A percentile compares a stretch with the other conserved stretches of the same genome.
Conservation (phyloP, 2,113 vertebrate species). For the Rana temporaria region DNA sequence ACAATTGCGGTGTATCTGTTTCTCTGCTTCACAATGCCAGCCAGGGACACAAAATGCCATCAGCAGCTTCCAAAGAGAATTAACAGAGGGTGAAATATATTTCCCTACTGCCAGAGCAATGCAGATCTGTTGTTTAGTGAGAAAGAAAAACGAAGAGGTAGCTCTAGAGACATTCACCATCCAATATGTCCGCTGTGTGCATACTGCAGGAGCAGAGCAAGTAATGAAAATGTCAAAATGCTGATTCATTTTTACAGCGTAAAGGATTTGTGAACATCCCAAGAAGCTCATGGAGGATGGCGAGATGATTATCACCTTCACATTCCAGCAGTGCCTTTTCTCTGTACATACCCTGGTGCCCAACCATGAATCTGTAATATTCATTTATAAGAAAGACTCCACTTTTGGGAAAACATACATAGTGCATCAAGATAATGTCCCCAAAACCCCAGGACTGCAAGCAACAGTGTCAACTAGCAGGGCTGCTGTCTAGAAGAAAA, state of each 20-base stretch:
- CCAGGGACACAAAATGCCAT: neutral
- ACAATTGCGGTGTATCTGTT: neutral
- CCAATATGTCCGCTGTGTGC: slow-evolving; percentile 7
- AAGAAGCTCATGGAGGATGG: neutral
- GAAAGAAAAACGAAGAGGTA: neutral
- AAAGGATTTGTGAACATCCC: neutral
- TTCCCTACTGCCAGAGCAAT: neutral
- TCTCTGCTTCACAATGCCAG: neutral
- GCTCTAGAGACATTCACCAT: neutral
- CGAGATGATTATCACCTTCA: neutral
- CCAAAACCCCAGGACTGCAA: too few relatives aligned
- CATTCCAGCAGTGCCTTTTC: neutral
- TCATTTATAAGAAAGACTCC: too few relatives aligned
- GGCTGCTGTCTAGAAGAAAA: too few relatives aligned
- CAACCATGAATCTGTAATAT: too few relatives aligned
- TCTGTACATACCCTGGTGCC: too few relatives aligned
- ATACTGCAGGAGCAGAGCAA: neutral
- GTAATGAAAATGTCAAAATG: slow-evolving; percentile 2
- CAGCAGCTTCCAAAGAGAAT: neutral
- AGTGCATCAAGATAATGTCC: too few relatives aligned
- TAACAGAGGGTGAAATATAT: neutral
- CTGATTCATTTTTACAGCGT: slow-evolving; percentile 17
- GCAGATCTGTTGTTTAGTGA: neutral
- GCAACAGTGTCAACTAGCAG: too few relatives aligned
- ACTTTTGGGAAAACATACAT: too few relatives aligned